Evolutionary conservation across 2,113 vertebrate genomes (phyloP).

Genomic region (Odocoileus virginianus): DNA sequence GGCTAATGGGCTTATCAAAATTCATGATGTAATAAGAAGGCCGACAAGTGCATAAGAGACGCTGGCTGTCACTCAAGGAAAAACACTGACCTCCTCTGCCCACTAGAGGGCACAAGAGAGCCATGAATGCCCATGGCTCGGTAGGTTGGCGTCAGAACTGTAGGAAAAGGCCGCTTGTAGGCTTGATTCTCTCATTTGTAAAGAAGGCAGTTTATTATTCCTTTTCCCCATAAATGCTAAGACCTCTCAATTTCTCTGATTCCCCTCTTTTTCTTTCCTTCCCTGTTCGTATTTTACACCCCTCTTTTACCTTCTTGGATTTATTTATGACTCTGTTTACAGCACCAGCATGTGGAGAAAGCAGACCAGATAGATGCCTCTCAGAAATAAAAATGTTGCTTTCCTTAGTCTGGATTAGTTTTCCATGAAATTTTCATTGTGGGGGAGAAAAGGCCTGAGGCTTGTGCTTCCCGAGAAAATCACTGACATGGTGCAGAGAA

Average conservation of each 20-base stretch:
- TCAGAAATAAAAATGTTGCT: neutral
- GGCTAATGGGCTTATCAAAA: slow-evolving; percentile 86
- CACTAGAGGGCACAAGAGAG: slow-evolving; percentile 79
- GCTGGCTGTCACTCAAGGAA: slow-evolving; percentile 68
- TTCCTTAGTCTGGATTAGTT: neutral
- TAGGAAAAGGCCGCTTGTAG: neutral
- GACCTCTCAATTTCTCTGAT: neutral
- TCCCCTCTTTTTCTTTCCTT: neutral
- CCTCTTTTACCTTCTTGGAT: neutral
- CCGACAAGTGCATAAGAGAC: slow-evolving; percentile 70
- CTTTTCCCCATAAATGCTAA: neutral
- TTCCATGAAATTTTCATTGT: slow-evolving; percentile 50
- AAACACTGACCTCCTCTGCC: slow-evolving; percentile 29
- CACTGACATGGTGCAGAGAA: slow-evolving; percentile 58
- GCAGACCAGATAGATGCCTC: neutral
- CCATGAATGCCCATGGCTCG: slow-evolving; percentile 45
- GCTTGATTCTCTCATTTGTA: neutral
- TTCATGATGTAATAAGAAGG: slow-evolving; percentile 85
- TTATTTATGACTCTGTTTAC: neutral
- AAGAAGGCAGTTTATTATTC: neutral
- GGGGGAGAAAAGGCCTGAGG: neutral
- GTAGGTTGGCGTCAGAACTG: accelerated
- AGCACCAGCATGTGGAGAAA: neutral
- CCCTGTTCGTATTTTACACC: neutral
- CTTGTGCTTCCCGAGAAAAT: slow-evolving; percentile 63